Evolutionary conservation across 2,113 vertebrate species (phyloP).

Genomic region (Carlito syrichta): DNA sequence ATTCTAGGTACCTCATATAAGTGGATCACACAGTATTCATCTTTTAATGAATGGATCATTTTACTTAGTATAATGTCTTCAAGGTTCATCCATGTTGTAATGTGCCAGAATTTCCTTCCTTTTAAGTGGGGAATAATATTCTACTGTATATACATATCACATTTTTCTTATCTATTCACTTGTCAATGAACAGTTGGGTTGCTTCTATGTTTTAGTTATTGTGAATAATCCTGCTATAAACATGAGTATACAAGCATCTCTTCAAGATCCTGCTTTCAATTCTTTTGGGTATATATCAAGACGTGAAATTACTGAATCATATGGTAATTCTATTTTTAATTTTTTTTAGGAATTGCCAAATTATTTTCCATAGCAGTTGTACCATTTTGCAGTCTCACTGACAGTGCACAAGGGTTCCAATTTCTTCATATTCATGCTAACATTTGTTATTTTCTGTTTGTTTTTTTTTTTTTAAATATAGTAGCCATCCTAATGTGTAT

Average conservation of each 20-base stretch:
- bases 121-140: neutral
- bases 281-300: neutral
- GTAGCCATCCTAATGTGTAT: neutral
- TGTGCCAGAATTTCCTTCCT: neutral
- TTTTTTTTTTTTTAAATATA: neutral
- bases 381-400: neutral
- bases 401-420: neutral
- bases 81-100: neutral
- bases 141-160: neutral
- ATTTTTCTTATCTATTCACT: neutral
- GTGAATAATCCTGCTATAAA: neutral
- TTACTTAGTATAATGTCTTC: neutral
- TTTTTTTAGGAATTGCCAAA: neutral
- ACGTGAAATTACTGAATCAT: neutral
- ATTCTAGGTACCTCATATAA: neutral
- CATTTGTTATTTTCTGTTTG: neutral
- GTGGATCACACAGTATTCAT: neutral
- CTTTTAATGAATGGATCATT: neutral
- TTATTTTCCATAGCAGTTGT: neutral
- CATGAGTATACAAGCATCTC: neutral
- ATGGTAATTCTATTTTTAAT: neutral
- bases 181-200: neutral
- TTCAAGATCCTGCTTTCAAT: neutral
- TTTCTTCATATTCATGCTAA: neutral
- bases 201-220: neutral